Base-by-base conservation (phyloP, 2,888 invertebrate species). In the Caenorhabditis sp. region DNA sequence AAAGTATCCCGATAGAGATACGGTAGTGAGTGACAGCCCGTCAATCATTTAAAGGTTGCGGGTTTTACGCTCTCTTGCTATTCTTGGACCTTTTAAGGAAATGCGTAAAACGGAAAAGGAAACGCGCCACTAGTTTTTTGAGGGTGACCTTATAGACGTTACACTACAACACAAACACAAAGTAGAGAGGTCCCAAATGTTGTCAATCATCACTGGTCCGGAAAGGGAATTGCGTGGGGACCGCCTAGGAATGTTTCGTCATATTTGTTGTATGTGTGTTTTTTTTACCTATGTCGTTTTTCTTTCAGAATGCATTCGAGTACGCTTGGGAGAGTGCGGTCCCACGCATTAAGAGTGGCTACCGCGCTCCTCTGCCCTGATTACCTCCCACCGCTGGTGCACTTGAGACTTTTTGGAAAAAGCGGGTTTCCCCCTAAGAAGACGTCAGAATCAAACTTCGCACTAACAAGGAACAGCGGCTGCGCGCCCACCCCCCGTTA, bases 201-300 rank as follows among this genome's bases (percentile, higher is more conserved):
- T 35, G 61, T 16, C 47, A 63, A 72, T 79, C 54, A 54, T 26
- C 63, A 26, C 16, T 79, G 61, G 72, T 47, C 64, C 79, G 79
- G 79, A 79, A 79, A 51, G 35, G 31, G 54, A 68, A 70, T 69
- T 79, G 79, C 79, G 79, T 79, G 79, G 79, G n/a, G 63, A 64
- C n/a, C 69, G 64, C 31, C 24, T 47, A 26, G 16, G 26, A 47
- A 64, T 28, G 31, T 79, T 63, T 70, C 64, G 79, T 70, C 64
- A 70, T 70, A 54, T 26, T 35, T 35, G 70, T 70, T 54, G 54
- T 59, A 31, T 31, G 41, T 56, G 59, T 24, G 44, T 63, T 31
- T 58, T 31, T 66, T 68, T 64, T 54, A 38, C 56, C 10, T 64
- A 58, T 75, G 38, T 24, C 31, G 22, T 58, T 49, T 12, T 31